phyloP scores from a whole-genome alignment of 2,888 invertebrate genomes.

The Eristalinus sepulchralis region DNA sequence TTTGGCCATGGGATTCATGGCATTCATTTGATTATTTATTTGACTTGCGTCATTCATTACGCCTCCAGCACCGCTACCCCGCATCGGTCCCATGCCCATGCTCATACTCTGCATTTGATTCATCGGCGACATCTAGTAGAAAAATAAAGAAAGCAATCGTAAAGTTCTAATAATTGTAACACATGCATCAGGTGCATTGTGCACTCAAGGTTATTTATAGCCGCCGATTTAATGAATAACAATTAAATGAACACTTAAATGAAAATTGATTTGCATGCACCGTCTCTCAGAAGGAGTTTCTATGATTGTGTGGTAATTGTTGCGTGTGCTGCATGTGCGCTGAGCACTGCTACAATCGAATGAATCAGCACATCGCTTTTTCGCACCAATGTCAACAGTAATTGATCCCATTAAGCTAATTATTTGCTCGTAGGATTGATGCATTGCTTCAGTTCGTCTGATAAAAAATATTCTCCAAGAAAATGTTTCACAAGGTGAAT shows the following conservation, averaged over 20 bases:
- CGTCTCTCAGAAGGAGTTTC: slow-evolving; percentile 16
- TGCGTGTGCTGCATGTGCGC: background rate
- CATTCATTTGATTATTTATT: slow-evolving; percentile 86
- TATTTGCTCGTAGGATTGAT: background rate
- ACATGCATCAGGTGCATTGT: slow-evolving; percentile 51
- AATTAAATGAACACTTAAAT: slow-evolving; percentile 67
- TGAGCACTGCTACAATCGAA: background rate
- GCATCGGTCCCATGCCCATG: slow-evolving; percentile 82
- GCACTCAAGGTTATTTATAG: slow-evolving; percentile 60
- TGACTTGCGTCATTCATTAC: slow-evolving; percentile 73
- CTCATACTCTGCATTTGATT: slow-evolving; percentile 89
- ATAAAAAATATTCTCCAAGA: background rate
- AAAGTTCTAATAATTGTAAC: slow-evolving; percentile 11
- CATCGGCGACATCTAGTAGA: slow-evolving; percentile 86
- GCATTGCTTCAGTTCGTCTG: background rate
- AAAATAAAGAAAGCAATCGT: slow-evolving; percentile 10
- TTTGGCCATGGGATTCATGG: slow-evolving; percentile 85
- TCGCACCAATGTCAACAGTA: slow-evolving; percentile 57
- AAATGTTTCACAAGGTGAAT: background rate
- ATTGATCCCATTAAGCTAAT: slow-evolving; percentile 62
- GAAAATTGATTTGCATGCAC: slow-evolving; percentile 66
- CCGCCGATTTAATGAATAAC: slow-evolving; percentile 62
- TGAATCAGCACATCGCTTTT: slow-evolving; percentile 13
- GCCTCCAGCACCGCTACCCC: slow-evolving; percentile 62
- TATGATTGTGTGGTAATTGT: slow-evolving; percentile 42